Percentiles rank a stretch among this genome's conserved stretches.
Conservation (phyloP, 2,797 vertebrate species). For the Syndactyla subalaris region DNA sequence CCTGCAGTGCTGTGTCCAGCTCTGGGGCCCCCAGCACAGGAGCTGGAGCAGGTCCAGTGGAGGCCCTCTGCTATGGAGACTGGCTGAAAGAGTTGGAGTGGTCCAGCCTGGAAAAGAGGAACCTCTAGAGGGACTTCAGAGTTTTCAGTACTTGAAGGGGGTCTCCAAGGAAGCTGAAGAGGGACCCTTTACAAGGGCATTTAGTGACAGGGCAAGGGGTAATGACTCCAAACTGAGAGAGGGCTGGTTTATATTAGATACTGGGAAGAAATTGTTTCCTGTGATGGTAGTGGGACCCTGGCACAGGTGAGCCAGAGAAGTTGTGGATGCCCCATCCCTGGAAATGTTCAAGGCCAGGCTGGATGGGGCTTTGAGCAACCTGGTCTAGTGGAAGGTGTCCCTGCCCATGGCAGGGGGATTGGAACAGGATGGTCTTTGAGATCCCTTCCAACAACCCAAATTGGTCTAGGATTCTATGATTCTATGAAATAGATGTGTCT, state of each 20-base stretch:
- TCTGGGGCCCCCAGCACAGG: fast-evolving
- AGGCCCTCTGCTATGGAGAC: not conserved
- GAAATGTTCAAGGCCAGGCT: not conserved
- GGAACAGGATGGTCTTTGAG: not conserved
- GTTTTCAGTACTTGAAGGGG: not conserved
- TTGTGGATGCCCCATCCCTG: not conserved
- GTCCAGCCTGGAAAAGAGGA: not conserved
- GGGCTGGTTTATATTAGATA: not conserved
- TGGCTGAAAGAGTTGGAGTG: not conserved
- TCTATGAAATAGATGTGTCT: not conserved
- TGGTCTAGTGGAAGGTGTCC: not conserved
- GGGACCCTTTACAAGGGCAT: not conserved
- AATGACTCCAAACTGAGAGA: not conserved
- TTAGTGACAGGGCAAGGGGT: not conserved
- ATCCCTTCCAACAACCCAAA: not conserved
- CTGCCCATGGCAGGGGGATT: not conserved
- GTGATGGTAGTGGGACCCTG: not conserved
- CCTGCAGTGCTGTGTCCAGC: not conserved
- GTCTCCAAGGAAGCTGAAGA: not conserved
- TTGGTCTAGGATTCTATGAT: not conserved
- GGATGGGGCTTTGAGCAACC: not conserved
- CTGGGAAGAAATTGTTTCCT: not conserved
- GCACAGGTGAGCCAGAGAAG: not conserved
- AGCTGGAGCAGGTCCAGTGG: not conserved
- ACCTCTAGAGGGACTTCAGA: not conserved